Evolutionary conservation across 2,888 invertebrate genomes (phyloP).

Genomic region (Scrobipalpa costella): DNA sequence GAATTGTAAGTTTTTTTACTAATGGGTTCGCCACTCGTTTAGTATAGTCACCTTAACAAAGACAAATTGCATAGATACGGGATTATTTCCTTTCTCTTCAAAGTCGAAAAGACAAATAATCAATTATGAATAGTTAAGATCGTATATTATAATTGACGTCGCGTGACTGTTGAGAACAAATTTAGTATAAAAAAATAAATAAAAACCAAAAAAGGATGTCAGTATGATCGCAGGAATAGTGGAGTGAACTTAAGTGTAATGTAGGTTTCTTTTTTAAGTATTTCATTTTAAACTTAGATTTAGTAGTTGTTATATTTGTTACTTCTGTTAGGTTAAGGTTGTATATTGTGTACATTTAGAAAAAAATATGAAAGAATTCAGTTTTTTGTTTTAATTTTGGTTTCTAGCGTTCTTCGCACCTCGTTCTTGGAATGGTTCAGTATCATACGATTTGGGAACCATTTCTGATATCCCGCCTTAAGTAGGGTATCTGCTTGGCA

Average conservation of each 20-base stretch:
- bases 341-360: slow-evolving; percentile 29
- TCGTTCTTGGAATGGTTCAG: neutral
- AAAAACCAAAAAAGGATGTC: slow-evolving; percentile 26
- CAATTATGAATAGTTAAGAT: slow-evolving; percentile 24
- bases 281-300: slow-evolving; percentile 33
- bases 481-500: neutral
- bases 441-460: too few species aligned
- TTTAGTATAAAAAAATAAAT: slow-evolving; percentile 19
- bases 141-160: slow-evolving; percentile 36
- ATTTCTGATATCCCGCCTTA: neutral
- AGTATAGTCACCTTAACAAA: too few species aligned
- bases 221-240: slow-evolving; percentile 34
- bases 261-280: slow-evolving; percentile 25
- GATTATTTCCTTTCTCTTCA: neutral
- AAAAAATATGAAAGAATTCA: slow-evolving; percentile 12
- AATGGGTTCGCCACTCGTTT: too few species aligned
- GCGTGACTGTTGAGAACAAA: slow-evolving; percentile 24
- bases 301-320: slow-evolving; percentile 31
- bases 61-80: too few species aligned
- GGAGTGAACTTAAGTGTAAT: slow-evolving; percentile 31
- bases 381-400: slow-evolving; percentile 15
- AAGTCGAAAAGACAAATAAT: slow-evolving; percentile 2
- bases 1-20: too few species aligned
- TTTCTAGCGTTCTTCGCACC: slow-evolving; percentile 23
- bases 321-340: slow-evolving; percentile 19